phyloP scores from a whole-genome alignment of 92 coral and sea anemone species.

The Siderastrea siderea region DNA sequence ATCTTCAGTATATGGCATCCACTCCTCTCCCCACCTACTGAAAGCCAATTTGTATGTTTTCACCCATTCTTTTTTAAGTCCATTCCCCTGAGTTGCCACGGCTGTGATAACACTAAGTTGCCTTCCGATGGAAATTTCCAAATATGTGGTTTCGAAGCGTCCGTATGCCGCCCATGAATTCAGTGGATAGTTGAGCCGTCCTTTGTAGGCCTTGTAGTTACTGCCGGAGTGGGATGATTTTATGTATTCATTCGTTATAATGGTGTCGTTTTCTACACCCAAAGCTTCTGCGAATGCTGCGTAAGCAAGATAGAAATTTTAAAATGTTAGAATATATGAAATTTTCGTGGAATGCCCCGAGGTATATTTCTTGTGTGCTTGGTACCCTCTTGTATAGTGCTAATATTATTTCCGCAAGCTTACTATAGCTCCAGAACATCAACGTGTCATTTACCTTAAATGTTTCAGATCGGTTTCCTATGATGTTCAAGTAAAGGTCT shows the following conservation, averaged over 20 bases:
- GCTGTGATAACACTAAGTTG: slow-evolving; percentile 60
- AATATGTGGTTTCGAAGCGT: slow-evolving; percentile 8
- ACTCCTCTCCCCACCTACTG: slow-evolving; percentile 64
- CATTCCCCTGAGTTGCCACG: slow-evolving; percentile 67
- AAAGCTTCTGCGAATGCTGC: slow-evolving; percentile 46
- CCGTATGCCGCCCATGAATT: background rate
- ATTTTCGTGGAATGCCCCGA: too few species aligned
- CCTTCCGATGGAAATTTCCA: slow-evolving; percentile 54
- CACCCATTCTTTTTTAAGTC: slow-evolving; percentile 43
- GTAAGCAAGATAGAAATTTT: background rate
- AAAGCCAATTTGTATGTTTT: slow-evolving; percentile 37
- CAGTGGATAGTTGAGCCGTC: slow-evolving; percentile 40
- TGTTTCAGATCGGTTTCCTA: too few species aligned
- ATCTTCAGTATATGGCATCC: slow-evolving; percentile 59
- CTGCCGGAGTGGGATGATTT: background rate
- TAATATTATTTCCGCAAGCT: too few species aligned
- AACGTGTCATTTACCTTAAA: too few species aligned
- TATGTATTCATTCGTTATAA: slow-evolving; percentile 29
- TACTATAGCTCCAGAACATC: too few species aligned
- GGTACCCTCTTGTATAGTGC: too few species aligned
- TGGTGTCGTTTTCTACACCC: slow-evolving; percentile 47
- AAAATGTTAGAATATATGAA: too few species aligned
- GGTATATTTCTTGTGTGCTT: too few species aligned
- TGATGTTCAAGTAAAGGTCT: too few species aligned
- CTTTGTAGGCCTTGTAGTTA: background rate